phyloP scores from a whole-genome alignment of 2,797 vertebrate species.

The Coilia nasus region DNA sequence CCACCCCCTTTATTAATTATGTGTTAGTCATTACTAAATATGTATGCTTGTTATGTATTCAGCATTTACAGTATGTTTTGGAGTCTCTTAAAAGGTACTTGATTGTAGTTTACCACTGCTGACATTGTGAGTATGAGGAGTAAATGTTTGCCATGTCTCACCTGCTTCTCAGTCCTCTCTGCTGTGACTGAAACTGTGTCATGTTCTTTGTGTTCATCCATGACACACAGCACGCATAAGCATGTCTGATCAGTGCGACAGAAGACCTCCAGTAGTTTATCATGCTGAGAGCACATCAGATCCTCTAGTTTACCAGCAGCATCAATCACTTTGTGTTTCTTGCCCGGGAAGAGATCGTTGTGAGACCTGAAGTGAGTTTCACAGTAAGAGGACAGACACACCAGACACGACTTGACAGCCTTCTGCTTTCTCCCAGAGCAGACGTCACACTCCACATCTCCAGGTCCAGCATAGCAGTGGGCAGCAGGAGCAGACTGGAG shows the following conservation, averaged over 20 bases:
- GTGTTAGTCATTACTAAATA: too few species aligned
- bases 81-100: not conserved
- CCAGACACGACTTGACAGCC: conserved; percentile 40
- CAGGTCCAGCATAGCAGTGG: conserved; percentile 29
- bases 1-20: too few species aligned
- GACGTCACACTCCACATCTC: conserved; percentile 46
- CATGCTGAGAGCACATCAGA: conserved; percentile 22
- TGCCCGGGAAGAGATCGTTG: not conserved
- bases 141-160: not conserved
- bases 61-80: not conserved
- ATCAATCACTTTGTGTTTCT: conserved; percentile 29
- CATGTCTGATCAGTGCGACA: conserved; percentile 30
- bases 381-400: conserved; percentile 34
- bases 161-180: conserved; percentile 26
- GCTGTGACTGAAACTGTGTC: conserved; percentile 13
- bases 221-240: conserved; percentile 26
- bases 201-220: conserved; percentile 32
- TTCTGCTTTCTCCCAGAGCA: conserved; percentile 38
- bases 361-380: conserved; percentile 31
- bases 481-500: not conserved
- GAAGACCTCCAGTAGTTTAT: conserved; percentile 34
- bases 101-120: too few species aligned
- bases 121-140: too few species aligned
- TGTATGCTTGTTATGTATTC: too few species aligned
- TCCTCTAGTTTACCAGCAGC: conserved; percentile 16